Evolutionary conservation across 1,140 invertebrate species (phyloP).

Genomic region (Diprion similis): DNA sequence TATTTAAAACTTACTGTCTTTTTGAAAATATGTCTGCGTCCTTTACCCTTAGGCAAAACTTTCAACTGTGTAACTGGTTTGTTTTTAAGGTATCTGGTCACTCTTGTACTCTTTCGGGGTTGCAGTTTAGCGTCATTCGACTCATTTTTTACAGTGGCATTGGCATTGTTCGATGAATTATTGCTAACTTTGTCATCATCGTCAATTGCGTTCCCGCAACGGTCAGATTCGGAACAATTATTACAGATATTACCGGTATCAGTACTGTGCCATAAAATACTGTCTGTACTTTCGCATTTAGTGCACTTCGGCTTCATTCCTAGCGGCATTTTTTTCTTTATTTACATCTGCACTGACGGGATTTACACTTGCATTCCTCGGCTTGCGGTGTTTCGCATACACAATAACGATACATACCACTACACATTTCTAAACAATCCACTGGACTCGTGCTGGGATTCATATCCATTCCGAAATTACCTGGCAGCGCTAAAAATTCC

Average conservation of each 20-base stretch:
- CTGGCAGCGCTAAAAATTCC: too few species aligned
- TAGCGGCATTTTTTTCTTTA: constrained; percentile 63
- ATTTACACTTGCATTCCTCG: too few species aligned
- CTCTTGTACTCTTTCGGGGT: constrained; percentile 64
- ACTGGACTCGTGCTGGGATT: too few species aligned
- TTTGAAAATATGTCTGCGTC: constrained; percentile 81
- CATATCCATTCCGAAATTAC: too few species aligned
- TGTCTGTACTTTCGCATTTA: constrained; percentile 67
- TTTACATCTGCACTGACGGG: too few species aligned
- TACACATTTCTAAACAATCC: too few species aligned
- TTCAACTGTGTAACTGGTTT: constrained; percentile 51
- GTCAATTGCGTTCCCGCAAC: constrained; percentile 42
- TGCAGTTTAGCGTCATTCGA: constrained; percentile 52
- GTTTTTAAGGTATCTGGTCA: constrained; percentile 65
- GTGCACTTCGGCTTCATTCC: constrained; percentile 68
- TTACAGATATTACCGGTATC: constrained; percentile 69
- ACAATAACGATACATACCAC: too few species aligned
- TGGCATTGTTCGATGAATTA: constrained; percentile 43
- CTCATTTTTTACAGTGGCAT: constrained; percentile 46
- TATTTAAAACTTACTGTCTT: constrained; percentile 63
- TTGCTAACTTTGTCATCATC: constrained; percentile 53
- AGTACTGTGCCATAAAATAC: constrained; percentile 70
- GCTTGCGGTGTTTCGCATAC: too few species aligned
- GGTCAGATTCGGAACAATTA: constrained; percentile 62
- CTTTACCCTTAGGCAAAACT: constrained; percentile 72